Evolutionary conservation across 1,140 invertebrate species (phyloP).

Genomic region (Metopolophium dirhodum): DNA sequence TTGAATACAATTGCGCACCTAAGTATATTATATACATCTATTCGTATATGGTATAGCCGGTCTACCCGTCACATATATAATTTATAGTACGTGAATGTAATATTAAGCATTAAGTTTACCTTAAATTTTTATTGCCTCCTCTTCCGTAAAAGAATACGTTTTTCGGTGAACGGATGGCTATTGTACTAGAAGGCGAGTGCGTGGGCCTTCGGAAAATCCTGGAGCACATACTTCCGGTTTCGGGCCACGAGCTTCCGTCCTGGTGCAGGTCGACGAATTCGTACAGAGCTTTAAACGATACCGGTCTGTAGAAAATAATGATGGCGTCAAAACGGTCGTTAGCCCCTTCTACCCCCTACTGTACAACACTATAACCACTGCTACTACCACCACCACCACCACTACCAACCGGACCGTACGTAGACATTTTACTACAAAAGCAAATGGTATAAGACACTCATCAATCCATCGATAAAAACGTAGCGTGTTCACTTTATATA

Average conservation of each 20-base stretch:
- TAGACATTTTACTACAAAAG: background rate
- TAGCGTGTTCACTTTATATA: background rate
- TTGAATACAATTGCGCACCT: background rate
- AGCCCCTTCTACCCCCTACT: background rate
- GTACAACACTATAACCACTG: background rate
- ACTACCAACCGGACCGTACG: background rate
- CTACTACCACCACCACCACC: no score
- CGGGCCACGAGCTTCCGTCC: constrained; percentile 78
- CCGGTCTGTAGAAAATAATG: constrained; percentile 67
- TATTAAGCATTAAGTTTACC: constrained; percentile 64
- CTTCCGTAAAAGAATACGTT: constrained; percentile 87
- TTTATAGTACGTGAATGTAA: background rate
- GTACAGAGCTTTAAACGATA: constrained; percentile 84
- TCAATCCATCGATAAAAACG: background rate
- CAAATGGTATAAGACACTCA: background rate
- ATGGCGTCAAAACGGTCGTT: background rate
- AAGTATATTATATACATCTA: background rate
- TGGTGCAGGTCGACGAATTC: constrained; percentile 88
- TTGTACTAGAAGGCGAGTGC: constrained; percentile 63
- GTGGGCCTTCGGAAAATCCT: constrained; percentile 72
- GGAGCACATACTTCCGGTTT: constrained; percentile 72
- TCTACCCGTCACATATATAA: background rate
- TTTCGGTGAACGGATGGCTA: constrained; percentile 71
- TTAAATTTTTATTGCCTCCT: constrained; percentile 81
- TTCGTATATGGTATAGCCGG: background rate